Evolutionary conservation across 2,797 vertebrate species (phyloP).

Genomic region (Anas acuta): DNA sequence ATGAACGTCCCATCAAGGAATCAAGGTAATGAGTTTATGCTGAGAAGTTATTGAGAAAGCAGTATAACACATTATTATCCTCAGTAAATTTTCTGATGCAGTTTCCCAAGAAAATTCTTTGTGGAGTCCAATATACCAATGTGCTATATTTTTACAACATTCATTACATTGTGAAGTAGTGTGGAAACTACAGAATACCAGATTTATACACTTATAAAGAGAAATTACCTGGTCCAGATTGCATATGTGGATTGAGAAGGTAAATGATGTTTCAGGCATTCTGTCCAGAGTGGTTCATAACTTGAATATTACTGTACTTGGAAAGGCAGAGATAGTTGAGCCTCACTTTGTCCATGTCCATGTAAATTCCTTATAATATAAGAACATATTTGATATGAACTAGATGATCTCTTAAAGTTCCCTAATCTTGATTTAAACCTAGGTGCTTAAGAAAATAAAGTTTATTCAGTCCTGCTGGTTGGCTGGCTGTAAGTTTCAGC

Average conservation of each 20-base stretch:
- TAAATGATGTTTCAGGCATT: neutral
- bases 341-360: neutral
- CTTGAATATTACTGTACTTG: neutral
- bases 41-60: neutral
- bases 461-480: neutral
- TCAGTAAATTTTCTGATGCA: slow-evolving; percentile 25
- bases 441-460: neutral
- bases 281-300: neutral
- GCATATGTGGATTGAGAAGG: neutral
- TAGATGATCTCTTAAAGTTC: neutral
- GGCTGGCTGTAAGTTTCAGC: neutral
- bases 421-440: neutral
- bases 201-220: neutral
- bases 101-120: slow-evolving; percentile 5
- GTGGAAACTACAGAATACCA: neutral
- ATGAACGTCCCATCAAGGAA: neutral
- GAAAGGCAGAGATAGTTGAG: neutral
- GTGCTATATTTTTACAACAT: neutral
- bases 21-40: neutral
- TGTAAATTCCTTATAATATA: neutral
- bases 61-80: slow-evolving; percentile 25
- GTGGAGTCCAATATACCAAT: neutral
- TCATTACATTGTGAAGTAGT: neutral
- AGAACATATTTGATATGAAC: neutral
- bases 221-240: neutral